These are phyloP conservation scores for Bombus terrestris DNA, from an alignment of 1,140 invertebrate species.

Conservation along the genomic window DNA sequence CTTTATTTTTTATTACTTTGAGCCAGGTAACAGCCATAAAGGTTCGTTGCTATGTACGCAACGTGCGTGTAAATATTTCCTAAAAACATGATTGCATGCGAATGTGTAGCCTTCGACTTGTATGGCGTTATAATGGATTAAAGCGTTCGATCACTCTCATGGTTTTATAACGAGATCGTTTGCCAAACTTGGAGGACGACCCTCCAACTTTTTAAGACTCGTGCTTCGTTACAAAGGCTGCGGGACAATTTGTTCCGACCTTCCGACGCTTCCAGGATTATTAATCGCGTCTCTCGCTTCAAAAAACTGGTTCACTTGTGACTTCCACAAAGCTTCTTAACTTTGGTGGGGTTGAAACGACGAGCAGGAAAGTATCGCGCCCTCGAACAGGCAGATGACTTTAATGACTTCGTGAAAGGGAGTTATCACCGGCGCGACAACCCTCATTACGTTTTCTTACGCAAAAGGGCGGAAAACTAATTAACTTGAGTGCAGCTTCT, in stretches of 20 bases:
- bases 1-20: too few species aligned
- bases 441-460: conserved; percentile 13
- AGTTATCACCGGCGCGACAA: conserved; percentile 22
- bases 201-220: too few species aligned
- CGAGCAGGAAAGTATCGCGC: not conserved
- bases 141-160: too few species aligned
- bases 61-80: too few species aligned
- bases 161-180: too few species aligned
- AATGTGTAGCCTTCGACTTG: too few species aligned
- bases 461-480: conserved; percentile 51
- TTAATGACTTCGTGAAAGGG: conserved; percentile 33
- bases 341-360: not conserved
- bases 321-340: not conserved
- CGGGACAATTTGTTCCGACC: not conserved
- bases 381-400: not conserved
- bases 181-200: too few species aligned
- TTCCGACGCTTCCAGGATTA: not conserved
- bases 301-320: not conserved
- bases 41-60: too few species aligned
- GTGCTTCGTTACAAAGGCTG: not conserved
- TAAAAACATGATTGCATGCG: too few species aligned
- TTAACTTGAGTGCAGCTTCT: conserved; percentile 38
- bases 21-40: too few species aligned
- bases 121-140: too few species aligned
- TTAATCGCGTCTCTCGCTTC: not conserved